Evolutionary conservation across 2,113 vertebrate genomes (phyloP), one percentile per base, ranked within the genome.

Genomic region (Proteles cristata): DNA sequence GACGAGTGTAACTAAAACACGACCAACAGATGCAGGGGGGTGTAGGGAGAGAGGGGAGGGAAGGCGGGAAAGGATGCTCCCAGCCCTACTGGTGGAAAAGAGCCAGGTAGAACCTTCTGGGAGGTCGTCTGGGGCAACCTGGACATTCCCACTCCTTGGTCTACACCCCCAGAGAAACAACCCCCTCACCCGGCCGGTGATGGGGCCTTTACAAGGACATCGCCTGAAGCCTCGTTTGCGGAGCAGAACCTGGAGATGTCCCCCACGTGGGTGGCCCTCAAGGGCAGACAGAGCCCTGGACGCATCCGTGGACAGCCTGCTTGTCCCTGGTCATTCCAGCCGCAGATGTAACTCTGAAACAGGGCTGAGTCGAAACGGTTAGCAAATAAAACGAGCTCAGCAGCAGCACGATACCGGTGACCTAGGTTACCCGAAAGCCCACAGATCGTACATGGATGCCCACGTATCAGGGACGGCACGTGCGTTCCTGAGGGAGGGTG

Each of bases 381-480:
- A 48, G 21, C 50, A 43, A 28, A n/a, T 58, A 28, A 39, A 69
- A 45, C 1, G 0, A 61, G 66, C 26, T 33, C 66, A 68, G 61
- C n/a, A 2, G 26, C 2, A 61, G 74, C 50, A 68, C 21, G 1
- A 31, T 2, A 7, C 96, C 1, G 2, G 83, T 28, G 66, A 74
- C 5, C 0, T 19, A 7, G 2, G 16, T 28, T 23, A n/a, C 48
- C 45, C 58, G 15, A 39, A 28, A 35, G 76, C 61, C 66, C 1
- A 0, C 11, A 0, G 0, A 7, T 5, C 9, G 26, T 14, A 19
- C 0, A 10, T 3, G 3, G 14, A 55, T 0, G 21, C 77, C 8
- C 69, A 48, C 19, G 1, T 7, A 8, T 26, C 26, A 3, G 68
- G 50, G 61, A 7, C 28, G 21, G 16, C 85, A 25, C 8, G 0